Conservation (phyloP, 1,140 invertebrate species). For the Tyrophagus putrescentiae region DNA sequence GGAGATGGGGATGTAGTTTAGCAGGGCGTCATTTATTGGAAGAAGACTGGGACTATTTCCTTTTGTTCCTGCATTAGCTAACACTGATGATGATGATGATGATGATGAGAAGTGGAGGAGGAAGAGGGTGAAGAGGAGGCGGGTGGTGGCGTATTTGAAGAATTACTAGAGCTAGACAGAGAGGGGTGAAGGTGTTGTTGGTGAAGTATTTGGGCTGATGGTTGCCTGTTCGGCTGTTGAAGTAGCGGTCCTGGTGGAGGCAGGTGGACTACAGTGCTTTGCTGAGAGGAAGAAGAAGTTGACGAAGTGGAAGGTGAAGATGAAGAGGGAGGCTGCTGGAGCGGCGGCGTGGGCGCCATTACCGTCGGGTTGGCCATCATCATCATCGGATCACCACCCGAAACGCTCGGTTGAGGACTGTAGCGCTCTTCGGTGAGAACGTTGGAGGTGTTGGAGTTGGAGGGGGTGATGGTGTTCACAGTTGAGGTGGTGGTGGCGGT, state of each 20-base stretch:
- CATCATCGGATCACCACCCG: too few species aligned
- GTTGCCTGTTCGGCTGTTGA: background rate
- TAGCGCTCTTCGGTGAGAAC: slow-evolving; percentile 30
- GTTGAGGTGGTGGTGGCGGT: too few species aligned
- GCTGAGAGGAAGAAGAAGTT: too few species aligned
- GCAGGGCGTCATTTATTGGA: slow-evolving; percentile 26
- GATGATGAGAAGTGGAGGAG: background rate
- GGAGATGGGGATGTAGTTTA: slow-evolving; percentile 44
- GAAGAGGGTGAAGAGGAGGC: background rate
- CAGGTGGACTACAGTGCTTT: background rate
- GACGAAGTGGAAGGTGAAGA: background rate
- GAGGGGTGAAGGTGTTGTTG: background rate
- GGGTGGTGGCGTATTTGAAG: background rate
- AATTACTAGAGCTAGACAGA: too few species aligned
- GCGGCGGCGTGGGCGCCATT: background rate
- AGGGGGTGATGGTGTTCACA: too few species aligned
- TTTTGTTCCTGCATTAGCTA: too few species aligned
- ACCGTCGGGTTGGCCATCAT: too few species aligned
- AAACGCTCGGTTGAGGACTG: slow-evolving; percentile 24
- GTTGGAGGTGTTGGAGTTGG: slow-evolving; percentile 11
- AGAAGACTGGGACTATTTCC: too few species aligned
- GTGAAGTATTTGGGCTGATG: background rate
- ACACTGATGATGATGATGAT: too few species aligned
- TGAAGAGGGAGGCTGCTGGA: background rate
- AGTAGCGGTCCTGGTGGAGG: background rate